Conservation (phyloP, 2,113 vertebrate species). For the Acrocephalus arundinaceus region DNA sequence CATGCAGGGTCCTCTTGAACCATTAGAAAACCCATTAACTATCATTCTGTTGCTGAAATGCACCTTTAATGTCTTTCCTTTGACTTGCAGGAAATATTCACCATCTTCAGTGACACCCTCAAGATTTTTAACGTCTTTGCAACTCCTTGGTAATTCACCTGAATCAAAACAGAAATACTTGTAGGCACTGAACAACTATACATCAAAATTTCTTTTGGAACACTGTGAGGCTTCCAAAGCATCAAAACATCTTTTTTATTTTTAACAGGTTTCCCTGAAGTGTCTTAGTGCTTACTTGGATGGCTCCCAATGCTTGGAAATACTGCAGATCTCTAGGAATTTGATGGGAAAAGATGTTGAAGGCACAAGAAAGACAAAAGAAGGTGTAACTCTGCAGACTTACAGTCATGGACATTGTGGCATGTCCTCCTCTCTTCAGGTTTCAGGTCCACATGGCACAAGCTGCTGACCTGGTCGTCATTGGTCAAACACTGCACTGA, state of each 20-base stretch:
- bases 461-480: slow-evolving; percentile 75
- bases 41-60: not conserved
- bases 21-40: not conserved
- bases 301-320: not conserved
- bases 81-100: slow-evolving; percentile 85
- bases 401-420: slow-evolving; percentile 83
- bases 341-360: not conserved
- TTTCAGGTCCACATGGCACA: slow-evolving; percentile 75
- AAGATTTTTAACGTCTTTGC: slow-evolving; percentile 79
- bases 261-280: not conserved
- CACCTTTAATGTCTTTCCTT: slow-evolving; percentile 88
- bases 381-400: slow-evolving; percentile 61
- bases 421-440: slow-evolving; percentile 84
- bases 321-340: not conserved
- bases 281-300: not conserved
- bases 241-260: not conserved
- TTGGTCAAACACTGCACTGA: slow-evolving; percentile 85
- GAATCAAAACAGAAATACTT: slow-evolving; percentile 25
- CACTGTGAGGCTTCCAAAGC: not conserved
- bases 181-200: not conserved
- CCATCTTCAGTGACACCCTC: slow-evolving; percentile 77
- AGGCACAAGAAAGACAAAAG: not conserved
- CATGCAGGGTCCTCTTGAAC: not conserved
- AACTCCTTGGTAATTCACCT: slow-evolving; percentile 88
- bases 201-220: not conserved